These are phyloP conservation scores for Harlomillsia oculata DNA, from an alignment of 1,140 invertebrate species.

Conservation along the genomic window DNA sequence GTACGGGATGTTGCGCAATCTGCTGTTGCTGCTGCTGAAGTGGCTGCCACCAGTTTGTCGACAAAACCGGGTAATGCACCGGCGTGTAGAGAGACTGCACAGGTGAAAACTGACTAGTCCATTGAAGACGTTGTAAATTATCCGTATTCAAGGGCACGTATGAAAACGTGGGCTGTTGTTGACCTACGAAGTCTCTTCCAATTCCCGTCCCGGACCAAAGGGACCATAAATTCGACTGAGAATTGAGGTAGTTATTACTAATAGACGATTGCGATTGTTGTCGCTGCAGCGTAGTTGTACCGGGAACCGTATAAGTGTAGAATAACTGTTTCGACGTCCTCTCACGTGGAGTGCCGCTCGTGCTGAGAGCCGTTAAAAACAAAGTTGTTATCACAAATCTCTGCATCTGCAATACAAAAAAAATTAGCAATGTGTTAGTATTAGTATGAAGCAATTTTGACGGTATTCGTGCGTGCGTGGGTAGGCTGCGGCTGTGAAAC, in stretches of 20 bases:
- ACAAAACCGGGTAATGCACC: background rate
- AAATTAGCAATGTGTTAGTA: background rate
- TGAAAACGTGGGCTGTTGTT: constrained; percentile 11
- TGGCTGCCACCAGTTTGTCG: background rate
- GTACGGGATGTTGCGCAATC: background rate
- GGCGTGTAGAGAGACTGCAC: constrained; percentile 1
- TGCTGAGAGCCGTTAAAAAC: constrained; percentile 2
- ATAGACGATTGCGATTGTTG: background rate
- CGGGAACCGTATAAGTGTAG: constrained; percentile 7
- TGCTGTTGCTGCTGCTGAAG: no score
- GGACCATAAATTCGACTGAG: background rate
- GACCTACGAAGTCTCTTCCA: background rate
- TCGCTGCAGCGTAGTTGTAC: background rate
- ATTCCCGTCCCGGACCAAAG: constrained; percentile 8
- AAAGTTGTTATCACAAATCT: constrained; percentile 21
- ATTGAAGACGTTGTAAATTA: constrained; percentile 2
- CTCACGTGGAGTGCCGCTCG: constrained; percentile 1
- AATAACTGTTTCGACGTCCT: constrained; percentile 19
- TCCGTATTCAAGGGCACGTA: background rate
- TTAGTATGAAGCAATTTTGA: background rate
- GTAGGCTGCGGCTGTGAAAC: no score
- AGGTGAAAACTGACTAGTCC: constrained; percentile 14
- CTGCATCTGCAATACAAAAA: constrained; percentile 11
- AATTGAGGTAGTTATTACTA: background rate
- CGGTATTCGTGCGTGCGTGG: no score